phyloP scores from a whole-genome alignment of 2,797 vertebrate genomes.

The Anabacerthia variegaticeps region DNA sequence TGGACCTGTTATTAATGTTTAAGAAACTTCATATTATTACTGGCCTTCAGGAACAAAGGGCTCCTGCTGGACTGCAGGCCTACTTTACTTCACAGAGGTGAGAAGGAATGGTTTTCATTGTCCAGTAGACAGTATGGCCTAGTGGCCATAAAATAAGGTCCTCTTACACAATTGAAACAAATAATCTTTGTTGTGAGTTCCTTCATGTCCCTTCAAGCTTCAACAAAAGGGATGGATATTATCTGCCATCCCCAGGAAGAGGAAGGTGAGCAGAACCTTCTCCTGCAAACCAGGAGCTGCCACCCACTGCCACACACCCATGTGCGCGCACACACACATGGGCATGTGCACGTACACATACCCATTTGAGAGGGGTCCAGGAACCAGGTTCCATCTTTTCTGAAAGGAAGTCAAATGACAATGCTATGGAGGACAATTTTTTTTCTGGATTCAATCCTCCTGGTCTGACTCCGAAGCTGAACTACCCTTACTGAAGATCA shows the following conservation, averaged over 20 bases:
- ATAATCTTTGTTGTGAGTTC: no score
- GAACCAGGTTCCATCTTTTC: background rate
- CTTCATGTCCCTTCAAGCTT: no score
- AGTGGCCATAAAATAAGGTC: background rate
- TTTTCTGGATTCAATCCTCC: background rate
- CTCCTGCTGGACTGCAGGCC: background rate
- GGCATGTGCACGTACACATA: background rate
- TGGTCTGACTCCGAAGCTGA: background rate
- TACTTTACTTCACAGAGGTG: background rate
- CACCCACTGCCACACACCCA: no score
- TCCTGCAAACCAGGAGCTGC: no score
- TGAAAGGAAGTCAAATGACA: background rate
- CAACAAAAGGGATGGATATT: no score
- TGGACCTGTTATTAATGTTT: background rate
- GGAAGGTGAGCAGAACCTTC: no score
- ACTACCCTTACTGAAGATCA: background rate
- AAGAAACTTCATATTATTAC: background rate
- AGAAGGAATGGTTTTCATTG: background rate
- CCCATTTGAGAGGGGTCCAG: background rate
- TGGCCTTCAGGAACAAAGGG: background rate
- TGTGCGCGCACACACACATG: background rate
- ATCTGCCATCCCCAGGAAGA: no score
- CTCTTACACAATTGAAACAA: background rate
- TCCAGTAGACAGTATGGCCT: background rate
- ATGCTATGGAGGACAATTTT: background rate